Base-by-base conservation (phyloP, 2,888 invertebrate species). In the Congeria kusceri region DNA sequence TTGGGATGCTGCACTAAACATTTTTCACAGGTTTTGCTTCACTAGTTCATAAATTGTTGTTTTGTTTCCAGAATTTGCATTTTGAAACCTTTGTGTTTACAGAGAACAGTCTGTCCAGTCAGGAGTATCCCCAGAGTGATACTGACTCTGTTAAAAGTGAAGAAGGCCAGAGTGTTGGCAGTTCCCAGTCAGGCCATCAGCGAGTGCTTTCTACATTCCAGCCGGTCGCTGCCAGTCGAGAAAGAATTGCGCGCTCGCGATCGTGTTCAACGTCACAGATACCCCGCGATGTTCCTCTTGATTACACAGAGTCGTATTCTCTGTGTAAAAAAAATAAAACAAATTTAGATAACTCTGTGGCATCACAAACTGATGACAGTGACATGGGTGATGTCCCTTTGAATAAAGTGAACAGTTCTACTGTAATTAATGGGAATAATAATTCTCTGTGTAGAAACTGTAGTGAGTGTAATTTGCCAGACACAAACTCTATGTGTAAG, bases 81-180 rank as follows among this genome's bases (percentile, higher is more conserved):
- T 13, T 1, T 39, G 3, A 39, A 39, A 39, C 39, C n/a, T 61
- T 66, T 61, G 29, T 20, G 4, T 59, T 84, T 87, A 53, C 85
- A 88, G 89, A 87, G 58, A 89, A 88, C 77, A 91, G 91, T 82
- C 71, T 86, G 46, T 85, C 87, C 15, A 90, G 89, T 78, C 78
- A 89, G 32, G 90, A 88, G 67, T 90, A 90, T 61, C 87, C 88
- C 1, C 85, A 84, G 78, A 91, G 89, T 83, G 91, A 91, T 64
- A 88, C 87, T 39, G 91, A 91, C 86, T 90, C 91, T 1, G 65
- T 90, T 58, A 87, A 88, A 69, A 92, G 91, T 84, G 88, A 90
- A 20, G 88, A 90, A 20, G 61, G 62, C 7, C 88, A 89, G 70
- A 91, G 91, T 79, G 86, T 90, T 2, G 86, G 87, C 79, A 91